Conservation (phyloP, 2,113 vertebrate genomes). For the Martes martes region DNA sequence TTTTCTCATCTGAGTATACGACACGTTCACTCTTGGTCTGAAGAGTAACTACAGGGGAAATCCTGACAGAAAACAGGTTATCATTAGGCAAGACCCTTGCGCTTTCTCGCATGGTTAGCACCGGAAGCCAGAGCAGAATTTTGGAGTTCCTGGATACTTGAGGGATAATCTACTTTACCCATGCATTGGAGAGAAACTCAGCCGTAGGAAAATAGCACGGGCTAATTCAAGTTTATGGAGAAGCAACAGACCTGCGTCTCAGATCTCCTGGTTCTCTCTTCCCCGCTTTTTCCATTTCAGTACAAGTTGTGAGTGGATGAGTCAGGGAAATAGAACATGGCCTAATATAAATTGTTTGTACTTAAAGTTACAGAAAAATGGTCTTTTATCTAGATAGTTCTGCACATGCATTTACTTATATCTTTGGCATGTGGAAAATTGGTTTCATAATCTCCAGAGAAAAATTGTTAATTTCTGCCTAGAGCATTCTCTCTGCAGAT, state of each 20-base stretch:
- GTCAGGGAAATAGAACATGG: neutral
- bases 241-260: neutral
- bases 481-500: constrained; percentile 66
- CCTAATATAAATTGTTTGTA: constrained; percentile 14
- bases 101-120: neutral
- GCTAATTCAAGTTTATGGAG: neutral
- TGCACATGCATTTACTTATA: constrained; percentile 54
- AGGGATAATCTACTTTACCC: neutral
- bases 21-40: neutral
- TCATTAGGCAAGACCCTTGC: neutral
- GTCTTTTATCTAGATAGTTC: constrained; percentile 56
- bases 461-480: constrained; percentile 69
- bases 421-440: constrained; percentile 74
- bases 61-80: neutral
- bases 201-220: neutral
- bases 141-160: neutral
- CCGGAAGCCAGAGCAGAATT: neutral
- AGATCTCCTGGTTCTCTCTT: neutral
- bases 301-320: neutral
- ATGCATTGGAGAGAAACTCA: neutral
- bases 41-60: neutral
- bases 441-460: constrained; percentile 65
- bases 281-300: neutral
- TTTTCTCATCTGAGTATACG: neutral
- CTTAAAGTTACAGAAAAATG: constrained; percentile 56